Percentiles rank a stretch among this genome's conserved stretches.
Evolutionary conservation across 2,888 invertebrate genomes (phyloP).

Genomic region (Itoplectis maculator): DNA sequence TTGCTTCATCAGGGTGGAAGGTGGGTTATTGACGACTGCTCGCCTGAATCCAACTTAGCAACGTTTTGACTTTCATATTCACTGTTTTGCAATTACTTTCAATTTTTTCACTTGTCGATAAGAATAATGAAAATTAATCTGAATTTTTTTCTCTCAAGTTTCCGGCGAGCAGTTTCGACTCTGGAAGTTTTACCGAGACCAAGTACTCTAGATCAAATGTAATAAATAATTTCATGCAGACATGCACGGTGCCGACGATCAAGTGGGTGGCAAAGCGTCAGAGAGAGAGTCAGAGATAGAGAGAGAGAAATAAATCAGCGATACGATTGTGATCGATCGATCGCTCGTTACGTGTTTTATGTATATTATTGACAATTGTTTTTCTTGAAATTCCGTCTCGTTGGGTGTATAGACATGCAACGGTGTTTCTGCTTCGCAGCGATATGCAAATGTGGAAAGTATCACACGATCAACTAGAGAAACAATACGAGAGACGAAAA

Average conservation of each 20-base stretch:
- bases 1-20: constrained; percentile 76
- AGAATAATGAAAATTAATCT: no score
- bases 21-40: constrained; percentile 74
- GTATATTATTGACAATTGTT: constrained; percentile 15
- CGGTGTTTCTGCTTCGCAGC: constrained; percentile 26
- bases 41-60: constrained; percentile 64
- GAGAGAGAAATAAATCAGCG: constrained; percentile 12
- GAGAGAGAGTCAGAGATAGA: not conserved
- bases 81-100: constrained; percentile 33
- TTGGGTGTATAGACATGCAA: constrained; percentile 51
- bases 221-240: constrained; percentile 61
- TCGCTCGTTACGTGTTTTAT: not conserved
- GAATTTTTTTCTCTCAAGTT: constrained; percentile 26
- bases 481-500: constrained; percentile 10
- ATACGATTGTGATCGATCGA: constrained; percentile 10
- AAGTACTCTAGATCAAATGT: constrained; percentile 46
- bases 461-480: constrained; percentile 4
- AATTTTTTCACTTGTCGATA: constrained; percentile 1
- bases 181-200: constrained; percentile 63
- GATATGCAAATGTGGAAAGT: constrained; percentile 23
- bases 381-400: constrained; percentile 38
- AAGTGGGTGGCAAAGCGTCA: constrained; percentile 16
- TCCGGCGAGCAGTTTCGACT: constrained; percentile 40
- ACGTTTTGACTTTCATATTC: constrained; percentile 40
- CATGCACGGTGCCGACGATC: constrained; percentile 54